phyloP scores from a whole-genome alignment of 2,797 vertebrate species.

The Amblyraja radiata region DNA sequence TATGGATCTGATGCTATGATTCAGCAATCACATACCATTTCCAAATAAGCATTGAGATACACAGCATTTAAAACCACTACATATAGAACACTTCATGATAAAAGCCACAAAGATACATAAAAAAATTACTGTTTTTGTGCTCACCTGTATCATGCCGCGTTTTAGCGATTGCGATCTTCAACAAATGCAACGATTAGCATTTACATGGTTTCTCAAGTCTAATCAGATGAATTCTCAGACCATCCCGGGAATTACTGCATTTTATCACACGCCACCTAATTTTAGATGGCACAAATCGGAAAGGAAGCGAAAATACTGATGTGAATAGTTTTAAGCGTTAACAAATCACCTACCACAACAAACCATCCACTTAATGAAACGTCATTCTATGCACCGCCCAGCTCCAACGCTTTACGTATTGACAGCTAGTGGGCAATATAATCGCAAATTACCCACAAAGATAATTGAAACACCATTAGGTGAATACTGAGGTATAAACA shows the following conservation, averaged over 20 bases:
- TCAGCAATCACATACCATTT: too few species aligned
- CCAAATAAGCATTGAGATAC: background rate
- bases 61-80: background rate
- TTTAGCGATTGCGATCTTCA: background rate
- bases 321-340: background rate
- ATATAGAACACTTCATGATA: background rate
- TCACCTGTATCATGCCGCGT: background rate
- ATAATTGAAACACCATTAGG: too few species aligned
- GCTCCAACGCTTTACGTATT: background rate
- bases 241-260: background rate
- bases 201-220: too few species aligned
- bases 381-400: background rate
- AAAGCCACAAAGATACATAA: background rate
- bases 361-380: background rate
- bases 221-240: background rate
- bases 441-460: too few species aligned
- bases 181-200: background rate
- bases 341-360: slow-evolving; percentile 5
- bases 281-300: background rate
- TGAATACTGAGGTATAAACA: too few species aligned
- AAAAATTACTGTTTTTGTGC: background rate
- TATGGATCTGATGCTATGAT: background rate
- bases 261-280: background rate
- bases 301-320: background rate
- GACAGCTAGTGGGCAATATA: background rate